A percentile compares a stretch with the other conserved stretches of the same genome.
Evolutionary conservation across 23 tunicate species (phyloP).

Genomic region (Styela plicata): DNA sequence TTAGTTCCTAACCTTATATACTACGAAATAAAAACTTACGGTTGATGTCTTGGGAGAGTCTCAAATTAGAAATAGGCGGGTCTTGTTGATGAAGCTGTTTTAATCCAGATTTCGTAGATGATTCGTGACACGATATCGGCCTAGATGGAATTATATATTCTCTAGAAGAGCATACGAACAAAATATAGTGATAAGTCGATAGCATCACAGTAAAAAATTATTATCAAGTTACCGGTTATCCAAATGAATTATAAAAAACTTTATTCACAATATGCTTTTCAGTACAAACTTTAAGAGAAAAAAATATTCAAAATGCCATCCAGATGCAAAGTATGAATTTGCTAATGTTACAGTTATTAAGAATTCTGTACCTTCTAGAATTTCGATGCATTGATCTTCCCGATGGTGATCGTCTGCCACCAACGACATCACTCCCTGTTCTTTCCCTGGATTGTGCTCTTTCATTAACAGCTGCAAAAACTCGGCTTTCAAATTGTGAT

Average conservation of each 20-base stretch:
- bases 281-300: not conserved
- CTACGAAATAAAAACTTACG: too few relatives aligned
- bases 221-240: too few relatives aligned
- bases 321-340: too few relatives aligned
- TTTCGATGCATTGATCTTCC: not conserved
- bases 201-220: too few relatives aligned
- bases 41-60: too few relatives aligned
- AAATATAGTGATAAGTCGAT: too few relatives aligned
- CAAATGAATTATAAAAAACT: too few relatives aligned
- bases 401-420: not conserved
- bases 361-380: not conserved
- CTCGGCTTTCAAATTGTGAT: conserved; percentile 2
- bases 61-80: not conserved
- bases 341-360: too few relatives aligned
- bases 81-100: not conserved
- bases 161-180: too few relatives aligned
- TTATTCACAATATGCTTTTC: too few relatives aligned
- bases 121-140: conserved; percentile 7
- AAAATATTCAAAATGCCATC: not conserved
- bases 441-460: not conserved
- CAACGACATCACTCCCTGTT: not conserved
- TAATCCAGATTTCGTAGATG: not conserved
- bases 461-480: not conserved
- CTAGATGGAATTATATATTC: not conserved
- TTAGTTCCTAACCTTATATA: too few relatives aligned